phyloP scores from a whole-genome alignment of 2,113 vertebrate species.

The Bagarius yarrelli region DNA sequence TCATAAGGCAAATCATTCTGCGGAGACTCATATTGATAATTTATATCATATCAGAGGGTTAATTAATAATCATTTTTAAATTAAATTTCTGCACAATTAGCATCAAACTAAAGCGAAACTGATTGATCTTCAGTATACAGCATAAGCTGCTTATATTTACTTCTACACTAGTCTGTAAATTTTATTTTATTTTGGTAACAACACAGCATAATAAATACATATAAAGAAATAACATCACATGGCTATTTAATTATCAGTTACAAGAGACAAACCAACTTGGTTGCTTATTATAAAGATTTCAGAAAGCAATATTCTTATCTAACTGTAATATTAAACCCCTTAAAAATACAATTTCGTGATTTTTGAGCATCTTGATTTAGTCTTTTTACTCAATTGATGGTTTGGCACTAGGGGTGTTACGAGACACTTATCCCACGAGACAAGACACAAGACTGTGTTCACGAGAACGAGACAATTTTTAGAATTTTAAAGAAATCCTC shows the following conservation, averaged over 20 bases:
- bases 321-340: slow-evolving; percentile 60
- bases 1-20: slow-evolving; percentile 35
- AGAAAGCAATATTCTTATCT: slow-evolving; percentile 56
- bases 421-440: no score
- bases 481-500: no score
- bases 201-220: background rate
- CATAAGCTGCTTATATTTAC: background rate
- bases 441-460: no score
- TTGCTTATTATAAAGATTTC: no score
- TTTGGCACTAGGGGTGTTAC: slow-evolving; percentile 60
- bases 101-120: background rate
- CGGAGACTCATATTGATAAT: slow-evolving; percentile 19
- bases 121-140: background rate
- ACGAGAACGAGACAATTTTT: no score
- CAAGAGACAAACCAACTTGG: slow-evolving; percentile 29
- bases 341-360: slow-evolving; percentile 64
- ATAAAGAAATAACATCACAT: slow-evolving; percentile 18
- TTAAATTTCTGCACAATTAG: no score
- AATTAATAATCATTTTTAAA: background rate
- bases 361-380: slow-evolving; percentile 66
- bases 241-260: slow-evolving; percentile 40
- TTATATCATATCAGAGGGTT: background rate
- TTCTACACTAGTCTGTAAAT: background rate
- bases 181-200: background rate
- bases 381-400: slow-evolving; percentile 67